Conservation (phyloP, 1,140 invertebrate species). For the Holcopasites calliopsidis region DNA sequence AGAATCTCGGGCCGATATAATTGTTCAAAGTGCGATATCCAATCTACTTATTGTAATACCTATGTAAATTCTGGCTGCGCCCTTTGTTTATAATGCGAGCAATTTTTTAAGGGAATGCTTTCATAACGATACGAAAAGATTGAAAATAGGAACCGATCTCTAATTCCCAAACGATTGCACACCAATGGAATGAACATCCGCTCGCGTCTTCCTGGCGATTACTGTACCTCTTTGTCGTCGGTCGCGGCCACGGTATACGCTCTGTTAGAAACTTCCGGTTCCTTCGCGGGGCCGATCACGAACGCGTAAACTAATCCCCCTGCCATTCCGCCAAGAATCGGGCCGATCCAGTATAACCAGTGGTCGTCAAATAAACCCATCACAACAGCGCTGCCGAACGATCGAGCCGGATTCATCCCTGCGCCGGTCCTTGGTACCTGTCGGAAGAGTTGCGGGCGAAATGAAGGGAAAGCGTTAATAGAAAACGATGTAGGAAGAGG, state of each 20-base stretch:
- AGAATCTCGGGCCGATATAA: slow-evolving; percentile 8
- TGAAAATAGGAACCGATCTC: no score
- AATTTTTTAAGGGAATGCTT: no score
- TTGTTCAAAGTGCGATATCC: no score
- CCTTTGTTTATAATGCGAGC: no score
- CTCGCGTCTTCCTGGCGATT: slow-evolving; percentile 11
- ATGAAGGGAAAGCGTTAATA: neutral
- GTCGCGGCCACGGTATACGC: slow-evolving; percentile 82
- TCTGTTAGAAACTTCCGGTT: slow-evolving; percentile 72
- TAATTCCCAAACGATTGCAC: no score
- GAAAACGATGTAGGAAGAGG: neutral
- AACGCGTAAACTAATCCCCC: slow-evolving; percentile 89
- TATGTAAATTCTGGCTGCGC: no score
- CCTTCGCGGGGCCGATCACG: slow-evolving; percentile 83
- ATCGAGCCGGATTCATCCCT: slow-evolving; percentile 94
- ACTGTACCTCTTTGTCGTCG: slow-evolving; percentile 85
- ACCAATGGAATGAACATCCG: neutral
- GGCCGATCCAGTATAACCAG: slow-evolving; percentile 96
- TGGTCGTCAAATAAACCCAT: slow-evolving; percentile 87
- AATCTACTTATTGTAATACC: no score
- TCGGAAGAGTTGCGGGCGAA: no score
- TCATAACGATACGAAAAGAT: no score
- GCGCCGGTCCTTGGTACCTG: slow-evolving; percentile 89
- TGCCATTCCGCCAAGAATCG: slow-evolving; percentile 88
- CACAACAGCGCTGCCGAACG: slow-evolving; percentile 91